Evolutionary conservation across 2,888 invertebrate species (phyloP), one percentile per base, ranked within the genome.

Genomic region (Isotomurus palustris): DNA sequence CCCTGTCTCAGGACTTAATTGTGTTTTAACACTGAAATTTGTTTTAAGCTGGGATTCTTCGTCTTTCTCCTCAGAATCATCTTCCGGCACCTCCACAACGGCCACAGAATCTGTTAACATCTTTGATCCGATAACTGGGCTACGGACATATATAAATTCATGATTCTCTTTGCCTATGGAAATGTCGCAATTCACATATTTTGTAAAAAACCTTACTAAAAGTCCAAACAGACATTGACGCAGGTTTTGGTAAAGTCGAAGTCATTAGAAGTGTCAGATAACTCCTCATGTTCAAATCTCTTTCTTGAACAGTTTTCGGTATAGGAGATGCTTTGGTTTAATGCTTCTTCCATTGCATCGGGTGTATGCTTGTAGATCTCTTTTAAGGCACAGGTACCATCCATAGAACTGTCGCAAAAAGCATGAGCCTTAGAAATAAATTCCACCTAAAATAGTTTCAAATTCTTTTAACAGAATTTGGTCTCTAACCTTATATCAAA

Each of bases 311-410:
- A 65, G 19, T 56, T 47, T 22, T 65, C 65, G 5, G 56, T 55
- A 17, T 65, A 65, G 1, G 55, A 57, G 53, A 65, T 65, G 21
- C 59, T 59, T 21, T 65, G 62, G 40, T 62, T 57, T 6, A 65
- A 28, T 2, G 62, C 65, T 36, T 65, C 62, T 27, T 57, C 49
- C 65, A 65, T 65, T 2, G 65, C 65, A 41, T 55, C 17, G 19
- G 65, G 65, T 2, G 65, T 65, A 25, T 49, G 56, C 38, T 57
- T 62, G 56, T 65, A 65, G 28, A 65, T 59, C 24, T 59, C 54
- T 45, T 53, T 49, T 45, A 60, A 38, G 10, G 53, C 56, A 25
- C 58, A 60, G 52, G 44, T 59, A 5, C 64, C 64, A 45, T 62
- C 57, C 2, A 21, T 3, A 22, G 61, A 61, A 17, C 50, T 59